Conservation (phyloP, 2,888 invertebrate genomes). For the Himalopsyche kuldschensis region DNA sequence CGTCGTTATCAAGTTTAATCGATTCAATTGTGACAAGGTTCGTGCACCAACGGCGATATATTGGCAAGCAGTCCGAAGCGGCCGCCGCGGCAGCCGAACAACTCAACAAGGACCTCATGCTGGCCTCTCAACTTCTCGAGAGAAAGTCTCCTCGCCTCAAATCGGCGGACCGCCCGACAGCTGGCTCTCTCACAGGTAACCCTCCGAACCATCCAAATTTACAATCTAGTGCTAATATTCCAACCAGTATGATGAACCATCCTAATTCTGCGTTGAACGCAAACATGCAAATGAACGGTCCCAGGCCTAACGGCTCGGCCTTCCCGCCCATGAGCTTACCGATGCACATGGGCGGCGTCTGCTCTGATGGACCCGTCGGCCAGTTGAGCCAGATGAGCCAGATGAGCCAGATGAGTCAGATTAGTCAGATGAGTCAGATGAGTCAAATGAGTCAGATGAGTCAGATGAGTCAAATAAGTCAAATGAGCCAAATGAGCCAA, state of each 20-base stretch:
- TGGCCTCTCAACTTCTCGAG: constrained; percentile 80
- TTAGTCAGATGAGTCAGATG: constrained; percentile 65
- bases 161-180: constrained; percentile 67
- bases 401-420: constrained; percentile 64
- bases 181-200: constrained; percentile 61
- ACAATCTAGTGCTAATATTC: constrained; percentile 45
- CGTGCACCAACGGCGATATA: constrained; percentile 75
- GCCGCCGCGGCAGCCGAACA: constrained; percentile 81
- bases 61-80: constrained; percentile 77
- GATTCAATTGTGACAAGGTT: constrained; percentile 87
- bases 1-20: constrained; percentile 80
- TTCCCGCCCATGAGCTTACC: constrained; percentile 57
- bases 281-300: constrained; percentile 61
- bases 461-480: constrained; percentile 60
- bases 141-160: constrained; percentile 82
- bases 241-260: constrained; percentile 56
- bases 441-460: constrained; percentile 66
- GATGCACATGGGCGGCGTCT: constrained; percentile 50
- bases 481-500: constrained; percentile 59
- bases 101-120: constrained; percentile 79
- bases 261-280: constrained; percentile 55
- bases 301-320: constrained; percentile 62
- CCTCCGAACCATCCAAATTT: constrained; percentile 55
- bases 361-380: constrained; percentile 50
- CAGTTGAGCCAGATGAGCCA: constrained; percentile 62